Evolutionary conservation across 2,113 vertebrate species (phyloP), one percentile per base, ranked within the genome.

Genomic region (Dinomys branickii): DNA sequence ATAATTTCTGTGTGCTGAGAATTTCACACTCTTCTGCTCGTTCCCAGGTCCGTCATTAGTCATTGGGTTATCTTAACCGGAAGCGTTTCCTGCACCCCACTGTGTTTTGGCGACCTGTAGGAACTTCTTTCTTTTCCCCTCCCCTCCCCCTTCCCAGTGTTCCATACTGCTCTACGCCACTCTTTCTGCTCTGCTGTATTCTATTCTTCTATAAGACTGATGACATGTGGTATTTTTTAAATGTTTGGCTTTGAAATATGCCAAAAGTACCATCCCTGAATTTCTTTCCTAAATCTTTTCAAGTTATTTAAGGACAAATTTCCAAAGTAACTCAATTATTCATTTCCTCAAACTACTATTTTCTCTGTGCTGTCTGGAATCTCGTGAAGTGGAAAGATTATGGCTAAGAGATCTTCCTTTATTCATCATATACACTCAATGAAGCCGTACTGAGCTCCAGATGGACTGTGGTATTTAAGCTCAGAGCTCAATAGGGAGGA

Each of bases 221-320:
- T 47, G 80, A 67, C 26, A 54, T 50, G 16, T 12, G 28, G 13
- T n/a, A 47, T 44, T 78, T 93, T 80, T 86, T 65, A 47, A 78
- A 73, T 86, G 38, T 65, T 33, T n/a, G 63, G 38, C 14, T 88
- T 58, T 88, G 30, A 86, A 78, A 78, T 65, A 19, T 44, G 47
- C 26, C 50, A 41, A 73, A 33, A 78, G 7, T 9, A 19, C 33
- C 12, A 38, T 54, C 38, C 26, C 33, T 82, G 63, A 71, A 92
- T 54, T 83, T 24, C 52, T 90, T 92, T 78, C 54, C 59, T 91
- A 88, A n/a, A 8, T 82, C 59, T 65, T 90, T 35, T 80, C 17
- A 78, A 58, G 92, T 93, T 16, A 84, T 82, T 90, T 85, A 88
- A 44, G 94, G n/a, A 71, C 1, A 88, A 35, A 90, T 75, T 92